Evolutionary conservation across 1,140 invertebrate genomes (phyloP).

Genomic region (Watersipora subatra): DNA sequence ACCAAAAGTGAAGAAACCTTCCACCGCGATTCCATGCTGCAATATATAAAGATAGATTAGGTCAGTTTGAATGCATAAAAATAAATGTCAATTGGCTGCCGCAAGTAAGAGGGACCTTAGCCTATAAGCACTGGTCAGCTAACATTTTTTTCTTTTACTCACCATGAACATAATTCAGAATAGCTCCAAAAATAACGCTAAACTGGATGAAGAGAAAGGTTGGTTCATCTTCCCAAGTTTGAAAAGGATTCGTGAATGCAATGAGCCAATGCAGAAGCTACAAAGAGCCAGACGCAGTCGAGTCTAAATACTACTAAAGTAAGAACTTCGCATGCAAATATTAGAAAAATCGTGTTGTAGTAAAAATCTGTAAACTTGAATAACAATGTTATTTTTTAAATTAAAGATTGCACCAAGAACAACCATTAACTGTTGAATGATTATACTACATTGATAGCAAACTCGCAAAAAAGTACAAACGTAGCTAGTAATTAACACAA

Average conservation of each 20-base stretch:
- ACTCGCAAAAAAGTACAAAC: too few relatives aligned
- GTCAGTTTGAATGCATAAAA: neutral
- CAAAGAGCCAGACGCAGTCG: too few relatives aligned
- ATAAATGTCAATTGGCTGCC: neutral
- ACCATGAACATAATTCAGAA: constrained; percentile 40
- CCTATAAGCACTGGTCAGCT: neutral
- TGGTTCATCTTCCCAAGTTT: constrained; percentile 36
- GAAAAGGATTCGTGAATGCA: constrained; percentile 28
- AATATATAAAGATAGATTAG: constrained; percentile 12
- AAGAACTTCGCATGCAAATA: too few relatives aligned
- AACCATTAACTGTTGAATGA: too few relatives aligned
- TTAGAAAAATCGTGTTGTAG: too few relatives aligned
- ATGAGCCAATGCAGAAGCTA: constrained; percentile 40
- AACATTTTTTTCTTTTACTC: constrained; percentile 6
- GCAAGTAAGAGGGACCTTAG: neutral
- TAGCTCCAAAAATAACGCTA: constrained; percentile 26
- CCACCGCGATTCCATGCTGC: constrained; percentile 54
- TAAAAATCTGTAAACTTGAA: too few relatives aligned
- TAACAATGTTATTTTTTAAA: too few relatives aligned
- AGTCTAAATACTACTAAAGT: too few relatives aligned
- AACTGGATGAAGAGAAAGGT: constrained; percentile 36
- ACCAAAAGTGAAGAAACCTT: constrained; percentile 56
- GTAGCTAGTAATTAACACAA: too few relatives aligned
- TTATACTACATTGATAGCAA: too few relatives aligned
- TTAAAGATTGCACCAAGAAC: too few relatives aligned